Evolutionary conservation across 2,888 invertebrate species (phyloP).

Genomic region (Plagodis pulveraria): DNA sequence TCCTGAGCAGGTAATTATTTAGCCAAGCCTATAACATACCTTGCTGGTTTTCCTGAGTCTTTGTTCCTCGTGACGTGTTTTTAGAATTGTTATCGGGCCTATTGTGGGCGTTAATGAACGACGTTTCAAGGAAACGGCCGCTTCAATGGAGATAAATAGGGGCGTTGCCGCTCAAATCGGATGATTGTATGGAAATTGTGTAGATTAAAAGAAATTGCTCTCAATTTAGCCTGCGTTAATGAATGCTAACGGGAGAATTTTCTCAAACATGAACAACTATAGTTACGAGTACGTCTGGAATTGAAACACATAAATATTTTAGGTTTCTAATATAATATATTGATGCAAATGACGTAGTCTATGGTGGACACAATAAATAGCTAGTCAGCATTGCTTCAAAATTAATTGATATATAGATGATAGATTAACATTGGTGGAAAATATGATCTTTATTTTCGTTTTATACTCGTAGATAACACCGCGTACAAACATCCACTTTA

Average conservation of each 20-base stretch:
- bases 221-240: conserved; percentile 23
- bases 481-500: too few species aligned
- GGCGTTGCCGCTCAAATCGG: conserved; percentile 36
- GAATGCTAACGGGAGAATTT: conserved; percentile 13
- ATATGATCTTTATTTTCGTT: too few species aligned
- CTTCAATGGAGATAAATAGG: conserved; percentile 57
- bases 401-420: too few species aligned
- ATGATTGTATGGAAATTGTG: conserved; percentile 45
- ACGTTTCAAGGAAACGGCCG: conserved; percentile 58
- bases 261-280: background rate
- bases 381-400: too few species aligned
- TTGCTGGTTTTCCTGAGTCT: conserved; percentile 29
- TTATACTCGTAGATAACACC: too few species aligned
- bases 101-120: conserved; percentile 70
- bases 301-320: too few species aligned
- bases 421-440: too few species aligned
- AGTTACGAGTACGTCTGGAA: background rate
- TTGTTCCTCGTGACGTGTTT: conserved; percentile 64
- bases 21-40: background rate
- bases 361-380: too few species aligned
- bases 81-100: conserved; percentile 70
- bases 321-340: too few species aligned
- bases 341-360: too few species aligned
- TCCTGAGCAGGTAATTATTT: too few species aligned
- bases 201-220: conserved; percentile 23